These are phyloP conservation scores for Ploceus nigricollis DNA, from an alignment of 2,113 vertebrate genomes.

Conservation along the genomic window DNA sequence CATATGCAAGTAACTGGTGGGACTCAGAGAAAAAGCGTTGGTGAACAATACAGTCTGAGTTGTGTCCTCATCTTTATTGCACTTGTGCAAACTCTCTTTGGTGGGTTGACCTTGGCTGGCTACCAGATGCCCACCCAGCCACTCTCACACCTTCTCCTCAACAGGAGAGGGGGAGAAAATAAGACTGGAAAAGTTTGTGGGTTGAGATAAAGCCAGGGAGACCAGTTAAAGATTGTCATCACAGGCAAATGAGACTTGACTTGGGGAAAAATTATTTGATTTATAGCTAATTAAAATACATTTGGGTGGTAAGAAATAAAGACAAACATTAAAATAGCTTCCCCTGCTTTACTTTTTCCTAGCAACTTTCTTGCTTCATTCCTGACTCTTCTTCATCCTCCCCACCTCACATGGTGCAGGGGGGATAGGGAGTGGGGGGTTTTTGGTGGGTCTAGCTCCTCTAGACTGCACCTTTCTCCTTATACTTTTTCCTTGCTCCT, in stretches of 20 bases:
- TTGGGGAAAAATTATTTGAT: not conserved
- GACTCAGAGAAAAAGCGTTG: not conserved
- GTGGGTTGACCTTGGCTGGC: not conserved
- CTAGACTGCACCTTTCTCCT: not conserved
- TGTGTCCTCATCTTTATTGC: not conserved
- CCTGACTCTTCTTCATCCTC: not conserved
- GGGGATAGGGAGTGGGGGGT: not conserved
- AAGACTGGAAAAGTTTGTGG: not conserved
- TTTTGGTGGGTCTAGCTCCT: not conserved
- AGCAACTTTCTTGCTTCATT: not conserved
- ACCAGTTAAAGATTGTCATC: not conserved
- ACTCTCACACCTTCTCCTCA: not conserved
- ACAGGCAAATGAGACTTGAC: rapidly evolving
- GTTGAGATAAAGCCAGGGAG: not conserved
- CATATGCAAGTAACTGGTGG: not conserved
- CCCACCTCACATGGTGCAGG: not conserved
- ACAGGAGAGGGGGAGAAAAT: not conserved
- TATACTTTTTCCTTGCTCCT: not conserved
- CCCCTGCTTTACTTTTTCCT: not conserved
- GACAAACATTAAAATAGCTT: not conserved
- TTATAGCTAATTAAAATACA: not conserved
- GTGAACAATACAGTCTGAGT: not conserved
- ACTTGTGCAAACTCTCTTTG: not conserved
- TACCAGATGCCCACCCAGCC: not conserved
- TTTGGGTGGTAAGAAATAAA: not conserved